Evolutionary conservation across 2,888 invertebrate genomes (phyloP).

Genomic region (Hypolimnas misippus): DNA sequence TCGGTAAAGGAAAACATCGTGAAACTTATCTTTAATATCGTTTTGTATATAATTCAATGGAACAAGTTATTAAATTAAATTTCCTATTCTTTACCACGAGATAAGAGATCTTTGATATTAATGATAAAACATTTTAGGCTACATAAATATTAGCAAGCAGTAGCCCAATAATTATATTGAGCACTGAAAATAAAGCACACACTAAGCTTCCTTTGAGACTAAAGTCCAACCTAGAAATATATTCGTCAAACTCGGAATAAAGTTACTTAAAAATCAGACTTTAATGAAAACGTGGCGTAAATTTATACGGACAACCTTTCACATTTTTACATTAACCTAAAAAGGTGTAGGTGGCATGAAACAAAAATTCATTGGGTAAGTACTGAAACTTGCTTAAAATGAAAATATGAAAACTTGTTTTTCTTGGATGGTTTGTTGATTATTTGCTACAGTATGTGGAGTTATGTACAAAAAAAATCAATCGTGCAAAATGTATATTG

Average conservation of each 20-base stretch:
- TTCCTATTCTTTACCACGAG: too few relatives aligned
- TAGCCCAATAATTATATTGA: too few relatives aligned
- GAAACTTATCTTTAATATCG: too few relatives aligned
- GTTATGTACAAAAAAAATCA: neutral
- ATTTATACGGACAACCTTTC: conserved; percentile 12
- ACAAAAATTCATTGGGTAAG: conserved; percentile 21
- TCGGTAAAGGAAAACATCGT: too few relatives aligned
- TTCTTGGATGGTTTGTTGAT: conserved; percentile 11
- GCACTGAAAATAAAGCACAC: too few relatives aligned
- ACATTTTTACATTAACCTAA: conserved; percentile 21
- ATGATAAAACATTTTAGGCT: too few relatives aligned
- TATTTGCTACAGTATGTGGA: neutral
- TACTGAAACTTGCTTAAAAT: conserved; percentile 14
- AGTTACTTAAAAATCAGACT: neutral
- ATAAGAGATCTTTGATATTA: too few relatives aligned
- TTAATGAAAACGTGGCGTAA: conserved; percentile 2
- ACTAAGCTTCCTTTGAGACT: neutral
- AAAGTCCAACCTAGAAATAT: neutral
- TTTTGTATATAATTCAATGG: too few relatives aligned
- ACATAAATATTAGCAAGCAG: too few relatives aligned
- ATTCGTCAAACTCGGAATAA: neutral
- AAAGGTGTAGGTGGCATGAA: conserved; percentile 18
- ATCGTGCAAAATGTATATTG: too few relatives aligned
- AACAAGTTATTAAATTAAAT: too few relatives aligned
- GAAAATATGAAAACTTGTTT: neutral